Evolutionary conservation across 2,113 vertebrate genomes (phyloP).

Genomic region (Prochilodus magdalenae): DNA sequence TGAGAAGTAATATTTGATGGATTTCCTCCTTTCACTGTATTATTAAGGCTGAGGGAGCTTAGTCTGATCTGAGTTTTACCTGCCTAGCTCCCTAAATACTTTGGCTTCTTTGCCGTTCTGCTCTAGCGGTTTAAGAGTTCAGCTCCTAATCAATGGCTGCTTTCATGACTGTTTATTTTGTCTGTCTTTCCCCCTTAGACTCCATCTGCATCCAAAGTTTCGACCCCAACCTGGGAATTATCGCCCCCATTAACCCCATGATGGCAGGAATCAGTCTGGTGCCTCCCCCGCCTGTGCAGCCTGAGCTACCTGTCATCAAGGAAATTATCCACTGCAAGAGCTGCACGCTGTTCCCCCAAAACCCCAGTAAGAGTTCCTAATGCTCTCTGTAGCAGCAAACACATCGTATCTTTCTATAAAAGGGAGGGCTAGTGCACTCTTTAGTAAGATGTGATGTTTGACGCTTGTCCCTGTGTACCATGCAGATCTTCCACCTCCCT

Average conservation of each 20-base stretch:
- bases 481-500: slow-evolving; percentile 88
- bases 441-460: slow-evolving; percentile 6
- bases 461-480: not conserved
- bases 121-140: not conserved
- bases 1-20: slow-evolving; percentile 19
- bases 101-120: slow-evolving; percentile 7
- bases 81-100: slow-evolving; percentile 4
- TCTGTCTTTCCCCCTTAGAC: slow-evolving; percentile 79
- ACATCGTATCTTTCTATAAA: not conserved
- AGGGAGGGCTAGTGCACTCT: not conserved
- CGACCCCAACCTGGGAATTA: slow-evolving; percentile 88
- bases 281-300: slow-evolving; percentile 81
- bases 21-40: slow-evolving; percentile 14
- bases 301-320: slow-evolving; percentile 88
- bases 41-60: not conserved
- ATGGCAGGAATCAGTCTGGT: slow-evolving; percentile 88
- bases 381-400: not conserved
- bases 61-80: not conserved
- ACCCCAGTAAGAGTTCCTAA: slow-evolving; percentile 87
- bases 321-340: slow-evolving; percentile 97
- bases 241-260: slow-evolving; percentile 91
- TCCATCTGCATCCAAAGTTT: slow-evolving; percentile 93
- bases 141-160: not conserved
- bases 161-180: slow-evolving; percentile 6
- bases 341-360: slow-evolving; percentile 95